Conservation (phyloP, 2,888 invertebrate species). For the Tetranychus truncatus region DNA sequence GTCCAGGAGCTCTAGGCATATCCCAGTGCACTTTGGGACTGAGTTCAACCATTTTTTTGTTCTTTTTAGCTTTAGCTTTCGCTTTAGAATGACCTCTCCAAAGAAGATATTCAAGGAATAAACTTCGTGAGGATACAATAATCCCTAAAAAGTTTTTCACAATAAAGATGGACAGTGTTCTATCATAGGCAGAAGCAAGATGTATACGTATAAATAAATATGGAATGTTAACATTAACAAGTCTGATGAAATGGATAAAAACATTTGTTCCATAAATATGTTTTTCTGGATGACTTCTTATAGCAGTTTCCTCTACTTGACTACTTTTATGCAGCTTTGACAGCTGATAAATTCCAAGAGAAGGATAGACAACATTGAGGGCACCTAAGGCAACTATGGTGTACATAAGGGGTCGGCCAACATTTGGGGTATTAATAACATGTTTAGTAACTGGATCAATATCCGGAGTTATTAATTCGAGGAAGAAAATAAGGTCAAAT, state of each 20-base stretch:
- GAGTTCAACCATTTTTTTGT: background rate
- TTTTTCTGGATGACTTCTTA: background rate
- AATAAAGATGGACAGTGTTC: background rate
- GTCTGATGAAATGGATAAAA: background rate
- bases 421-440: background rate
- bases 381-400: background rate
- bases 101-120: background rate
- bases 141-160: conserved; percentile 7
- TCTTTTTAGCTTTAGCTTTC: background rate
- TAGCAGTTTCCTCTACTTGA: background rate
- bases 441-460: background rate
- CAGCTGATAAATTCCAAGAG: conserved; percentile 7
- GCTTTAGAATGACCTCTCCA: background rate
- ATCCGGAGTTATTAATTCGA: background rate
- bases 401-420: background rate
- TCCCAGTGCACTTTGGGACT: background rate
- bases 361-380: background rate
- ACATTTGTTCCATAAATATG: background rate
- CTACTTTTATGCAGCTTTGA: conserved; percentile 1
- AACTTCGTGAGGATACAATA: background rate
- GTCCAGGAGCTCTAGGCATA: too few species aligned
- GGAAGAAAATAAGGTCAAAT: conserved; percentile 1
- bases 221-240: background rate
- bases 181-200: background rate
- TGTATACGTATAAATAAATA: conserved; percentile 6